phyloP scores from a whole-genome alignment of 2,888 invertebrate genomes.

The Plemyria rubiginata region DNA sequence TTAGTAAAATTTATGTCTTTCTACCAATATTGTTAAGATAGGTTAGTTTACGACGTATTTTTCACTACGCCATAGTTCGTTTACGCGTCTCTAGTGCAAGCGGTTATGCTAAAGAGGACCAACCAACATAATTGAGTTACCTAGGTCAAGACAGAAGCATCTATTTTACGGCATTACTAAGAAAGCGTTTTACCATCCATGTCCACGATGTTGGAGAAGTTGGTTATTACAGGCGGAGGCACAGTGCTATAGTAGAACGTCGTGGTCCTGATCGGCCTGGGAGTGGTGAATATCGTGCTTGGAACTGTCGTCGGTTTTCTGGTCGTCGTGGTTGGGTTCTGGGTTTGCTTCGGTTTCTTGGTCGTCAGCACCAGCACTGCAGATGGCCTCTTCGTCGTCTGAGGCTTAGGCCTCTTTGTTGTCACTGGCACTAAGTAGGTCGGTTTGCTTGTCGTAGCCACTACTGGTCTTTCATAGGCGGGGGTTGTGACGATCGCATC shows the following conservation, averaged over 20 bases:
- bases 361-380: slow-evolving; percentile 63
- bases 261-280: slow-evolving; percentile 64
- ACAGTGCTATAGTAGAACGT: slow-evolving; percentile 72
- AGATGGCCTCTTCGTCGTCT: slow-evolving; percentile 56
- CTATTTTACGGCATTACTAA: not conserved
- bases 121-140: not conserved
- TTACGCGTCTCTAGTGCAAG: not conserved
- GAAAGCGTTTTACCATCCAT: slow-evolving; percentile 70
- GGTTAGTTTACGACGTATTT: no score
- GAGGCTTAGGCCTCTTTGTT: slow-evolving; percentile 62
- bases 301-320: slow-evolving; percentile 51
- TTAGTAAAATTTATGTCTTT: no score
- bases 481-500: slow-evolving; percentile 67
- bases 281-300: slow-evolving; percentile 58
- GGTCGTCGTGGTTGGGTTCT: slow-evolving; percentile 46
- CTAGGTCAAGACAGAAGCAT: not conserved
- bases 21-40: no score
- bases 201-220: slow-evolving; percentile 83
- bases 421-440: slow-evolving; percentile 76
- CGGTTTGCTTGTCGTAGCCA: slow-evolving; percentile 70
- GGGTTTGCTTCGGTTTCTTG: slow-evolving; percentile 58
- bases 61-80: no score
- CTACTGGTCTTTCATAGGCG: slow-evolving; percentile 63
- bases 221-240: slow-evolving; percentile 61
- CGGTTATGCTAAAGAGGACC: no score